Evolutionary conservation across 2,113 vertebrate genomes (phyloP).

Genomic region (Prionailurus viverrinus): DNA sequence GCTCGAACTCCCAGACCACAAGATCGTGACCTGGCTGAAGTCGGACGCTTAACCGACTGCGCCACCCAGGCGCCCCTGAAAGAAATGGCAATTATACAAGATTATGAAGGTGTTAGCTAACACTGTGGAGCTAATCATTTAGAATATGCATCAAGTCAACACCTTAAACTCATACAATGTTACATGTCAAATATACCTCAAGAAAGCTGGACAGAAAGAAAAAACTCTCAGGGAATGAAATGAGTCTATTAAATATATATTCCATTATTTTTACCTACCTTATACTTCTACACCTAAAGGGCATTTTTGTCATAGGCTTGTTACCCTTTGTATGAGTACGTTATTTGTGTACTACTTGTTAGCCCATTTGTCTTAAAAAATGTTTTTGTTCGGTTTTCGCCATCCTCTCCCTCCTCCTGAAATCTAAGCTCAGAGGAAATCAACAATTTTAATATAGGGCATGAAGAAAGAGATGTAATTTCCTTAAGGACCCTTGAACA

Average conservation of each 20-base stretch:
- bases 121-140: background rate
- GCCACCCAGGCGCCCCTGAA: too few relatives aligned
- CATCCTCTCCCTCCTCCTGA: background rate
- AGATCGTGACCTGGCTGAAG: too few relatives aligned
- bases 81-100: background rate
- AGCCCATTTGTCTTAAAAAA: slow-evolving; percentile 36
- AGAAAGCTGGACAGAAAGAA: background rate
- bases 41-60: too few relatives aligned
- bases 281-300: background rate
- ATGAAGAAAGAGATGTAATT: background rate
- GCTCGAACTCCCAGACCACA: too few relatives aligned
- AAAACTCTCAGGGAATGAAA: background rate
- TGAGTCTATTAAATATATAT: background rate
- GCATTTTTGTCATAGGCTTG: background rate
- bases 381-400: background rate
- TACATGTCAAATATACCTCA: background rate
- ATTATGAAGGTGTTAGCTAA: background rate
- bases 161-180: background rate
- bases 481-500: background rate
- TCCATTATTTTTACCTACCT: background rate
- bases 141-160: background rate
- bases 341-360: background rate
- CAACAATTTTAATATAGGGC: background rate
- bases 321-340: background rate
- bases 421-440: slow-evolving; percentile 37